Evolutionary conservation across 2,888 invertebrate species (phyloP).

Genomic region (Xestia xanthographa): DNA sequence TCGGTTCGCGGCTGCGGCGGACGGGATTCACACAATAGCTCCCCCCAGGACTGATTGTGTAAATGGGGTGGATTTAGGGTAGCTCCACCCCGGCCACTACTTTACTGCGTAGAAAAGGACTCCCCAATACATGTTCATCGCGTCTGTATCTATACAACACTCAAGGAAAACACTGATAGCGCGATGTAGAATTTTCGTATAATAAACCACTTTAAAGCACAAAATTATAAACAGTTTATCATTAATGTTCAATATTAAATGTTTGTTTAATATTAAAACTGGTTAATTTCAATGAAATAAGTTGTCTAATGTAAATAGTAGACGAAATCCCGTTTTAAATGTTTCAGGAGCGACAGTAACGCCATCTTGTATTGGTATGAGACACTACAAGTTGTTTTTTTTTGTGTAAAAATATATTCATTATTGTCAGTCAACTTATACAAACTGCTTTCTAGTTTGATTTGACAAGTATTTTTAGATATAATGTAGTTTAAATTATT

Average conservation of each 20-base stretch:
- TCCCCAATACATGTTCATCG: constrained; percentile 49
- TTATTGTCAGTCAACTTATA: background rate
- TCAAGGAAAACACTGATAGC: constrained; percentile 63
- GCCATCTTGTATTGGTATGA: constrained; percentile 66
- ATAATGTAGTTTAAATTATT: background rate
- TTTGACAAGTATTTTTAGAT: background rate
- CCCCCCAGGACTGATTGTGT: constrained; percentile 57
- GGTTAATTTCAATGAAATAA: background rate
- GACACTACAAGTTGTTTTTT: constrained; percentile 35
- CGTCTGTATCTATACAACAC: constrained; percentile 43
- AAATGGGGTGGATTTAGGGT: constrained; percentile 67
- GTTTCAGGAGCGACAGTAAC: constrained; percentile 46
- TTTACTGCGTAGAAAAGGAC: constrained; percentile 83
- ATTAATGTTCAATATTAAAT: background rate
- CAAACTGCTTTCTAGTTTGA: background rate
- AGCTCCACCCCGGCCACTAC: constrained; percentile 77
- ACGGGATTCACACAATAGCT: constrained; percentile 50
- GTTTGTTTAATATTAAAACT: background rate
- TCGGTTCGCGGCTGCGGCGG: constrained; percentile 23
- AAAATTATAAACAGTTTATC: background rate
- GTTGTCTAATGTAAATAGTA: background rate
- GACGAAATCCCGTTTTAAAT: constrained; percentile 21
- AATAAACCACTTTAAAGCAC: background rate
- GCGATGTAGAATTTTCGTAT: constrained; percentile 66
- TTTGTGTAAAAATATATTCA: background rate